phyloP scores from a whole-genome alignment of 2,888 invertebrate genomes.

The Panopea generosa region DNA sequence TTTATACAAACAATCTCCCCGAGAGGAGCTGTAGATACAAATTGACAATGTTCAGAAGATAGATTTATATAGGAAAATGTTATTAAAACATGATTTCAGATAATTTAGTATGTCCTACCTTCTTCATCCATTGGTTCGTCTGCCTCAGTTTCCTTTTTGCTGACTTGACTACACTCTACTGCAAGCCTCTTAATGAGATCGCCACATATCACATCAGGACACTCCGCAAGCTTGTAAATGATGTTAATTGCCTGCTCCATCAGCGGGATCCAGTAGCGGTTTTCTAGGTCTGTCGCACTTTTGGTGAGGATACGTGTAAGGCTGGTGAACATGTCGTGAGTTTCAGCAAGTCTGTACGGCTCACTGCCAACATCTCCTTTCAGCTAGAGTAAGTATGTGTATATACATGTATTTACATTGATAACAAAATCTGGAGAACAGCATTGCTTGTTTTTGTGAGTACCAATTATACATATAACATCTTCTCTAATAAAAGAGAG shows the following conservation, averaged over 20 bases:
- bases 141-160: slow-evolving; percentile 5
- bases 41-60: no score
- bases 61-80: no score
- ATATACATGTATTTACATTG: no score
- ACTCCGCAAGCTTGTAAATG: slow-evolving; percentile 88
- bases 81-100: no score
- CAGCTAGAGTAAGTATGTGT: slow-evolving; percentile 68
- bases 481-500: no score
- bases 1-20: no score
- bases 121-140: slow-evolving; percentile 26
- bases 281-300: slow-evolving; percentile 80
- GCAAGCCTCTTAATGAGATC: slow-evolving; percentile 78
- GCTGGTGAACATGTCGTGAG: slow-evolving; percentile 87
- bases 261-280: slow-evolving; percentile 87
- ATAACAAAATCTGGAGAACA: no score
- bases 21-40: no score
- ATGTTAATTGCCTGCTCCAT: slow-evolving; percentile 88
- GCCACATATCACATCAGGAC: slow-evolving; percentile 87
- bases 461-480: no score
- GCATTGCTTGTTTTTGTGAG: no score
- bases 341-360: slow-evolving; percentile 85
- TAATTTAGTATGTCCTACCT: no score
- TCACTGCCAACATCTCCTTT: slow-evolving; percentile 76
- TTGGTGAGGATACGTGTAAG: slow-evolving; percentile 86
- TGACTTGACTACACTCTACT: slow-evolving; percentile 23